Conservation (phyloP, 2,113 vertebrate genomes). For the Calyptomena viridis region DNA sequence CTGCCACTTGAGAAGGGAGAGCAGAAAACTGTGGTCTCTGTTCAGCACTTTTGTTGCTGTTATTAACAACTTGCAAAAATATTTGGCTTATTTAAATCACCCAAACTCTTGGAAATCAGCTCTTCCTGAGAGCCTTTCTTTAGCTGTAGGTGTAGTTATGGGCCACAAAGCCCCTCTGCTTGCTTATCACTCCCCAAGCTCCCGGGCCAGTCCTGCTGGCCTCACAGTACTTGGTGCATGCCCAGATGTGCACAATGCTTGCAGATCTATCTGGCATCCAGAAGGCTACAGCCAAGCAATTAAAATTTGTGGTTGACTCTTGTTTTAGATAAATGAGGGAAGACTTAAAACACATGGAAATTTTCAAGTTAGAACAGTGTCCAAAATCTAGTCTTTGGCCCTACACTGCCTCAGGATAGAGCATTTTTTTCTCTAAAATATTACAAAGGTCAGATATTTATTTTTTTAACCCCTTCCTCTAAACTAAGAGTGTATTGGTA, state of each 20-base stretch:
- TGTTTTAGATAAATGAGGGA: slow-evolving; percentile 55
- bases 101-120: background rate
- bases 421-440: background rate
- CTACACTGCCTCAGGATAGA: slow-evolving; percentile 25
- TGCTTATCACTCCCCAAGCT: background rate
- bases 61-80: slow-evolving; percentile 12
- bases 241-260: background rate
- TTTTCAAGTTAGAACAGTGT: slow-evolving; percentile 55
- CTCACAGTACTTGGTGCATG: background rate
- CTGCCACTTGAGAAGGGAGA: background rate
- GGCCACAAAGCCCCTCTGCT: background rate
- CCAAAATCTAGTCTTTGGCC: slow-evolving; percentile 59
- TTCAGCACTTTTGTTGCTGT: background rate
- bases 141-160: background rate
- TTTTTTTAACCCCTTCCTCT: slow-evolving; percentile 54
- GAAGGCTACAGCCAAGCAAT: slow-evolving; percentile 13
- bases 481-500: background rate
- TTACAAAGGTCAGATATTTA: slow-evolving; percentile 23
- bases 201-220: background rate
- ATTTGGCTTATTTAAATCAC: background rate
- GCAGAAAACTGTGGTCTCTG: background rate
- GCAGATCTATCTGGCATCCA: background rate
- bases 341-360: slow-evolving; percentile 66
- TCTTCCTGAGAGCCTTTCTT: background rate
- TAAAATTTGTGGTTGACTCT: slow-evolving; percentile 48